Evolutionary conservation across 2,888 invertebrate genomes (phyloP), one percentile per base, ranked within the genome.

Genomic region (Rotaria macrura): DNA sequence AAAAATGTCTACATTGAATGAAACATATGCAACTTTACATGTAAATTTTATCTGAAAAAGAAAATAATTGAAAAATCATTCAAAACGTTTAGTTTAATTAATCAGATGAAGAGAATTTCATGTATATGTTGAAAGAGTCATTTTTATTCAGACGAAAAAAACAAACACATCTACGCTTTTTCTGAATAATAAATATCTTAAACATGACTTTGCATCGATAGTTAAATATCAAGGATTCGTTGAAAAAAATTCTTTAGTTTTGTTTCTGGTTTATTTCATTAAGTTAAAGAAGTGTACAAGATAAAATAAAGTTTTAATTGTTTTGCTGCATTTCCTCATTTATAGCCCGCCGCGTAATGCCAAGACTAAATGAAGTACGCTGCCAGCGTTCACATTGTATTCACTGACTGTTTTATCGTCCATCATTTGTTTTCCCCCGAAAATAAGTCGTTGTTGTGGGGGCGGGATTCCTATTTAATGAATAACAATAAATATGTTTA

Each of bases 361-460:
- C 90, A 99, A 92, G 88, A 99, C 99, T 92, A 99, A 94, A 94
- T 99, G 99, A 89, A 99, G 93, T 57, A 99, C 99, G 17, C 98
- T 98, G 72, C 99, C 99, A 87, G 98, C 98, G 92, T 96, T 96
- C 85, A 99, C 98, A 93, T 99, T 99, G 92, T 99, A 99, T 92
- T 99, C 99, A 90, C 95, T 95, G 17, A 98, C 99, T 40, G 98
- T 98, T 92, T 98, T 99, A 90, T 99, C 99, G 93, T 99, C 99
- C 91, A 97, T 98, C 96, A 99, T 99, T 93, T 99, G 99, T 92
- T 99, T 99, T 87, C 99, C 99, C 85, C 97, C 96, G 92, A 99
- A 99, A 91, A 99, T 99, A 88, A 99, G 93, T 89, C 99, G 93
- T 90, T 99, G 99, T 90, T 99, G 99, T 89, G 97, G 97, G 29